Evolutionary conservation across 2,888 invertebrate genomes (phyloP), one percentile per base, ranked within the genome.

Genomic region (Micropterix aruncella): DNA sequence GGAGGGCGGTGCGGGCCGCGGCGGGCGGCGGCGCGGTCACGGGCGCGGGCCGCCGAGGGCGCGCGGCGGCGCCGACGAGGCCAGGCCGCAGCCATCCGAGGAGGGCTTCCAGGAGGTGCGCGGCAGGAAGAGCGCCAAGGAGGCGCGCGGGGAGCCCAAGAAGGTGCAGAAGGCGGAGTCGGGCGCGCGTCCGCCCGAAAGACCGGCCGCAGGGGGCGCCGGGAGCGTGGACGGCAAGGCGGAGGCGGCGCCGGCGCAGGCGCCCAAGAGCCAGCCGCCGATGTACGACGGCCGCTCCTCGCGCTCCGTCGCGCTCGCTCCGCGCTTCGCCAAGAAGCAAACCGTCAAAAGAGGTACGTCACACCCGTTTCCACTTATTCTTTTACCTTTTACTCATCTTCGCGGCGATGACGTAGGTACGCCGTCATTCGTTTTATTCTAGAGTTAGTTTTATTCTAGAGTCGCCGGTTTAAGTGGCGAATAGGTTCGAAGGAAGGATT

Each of bases 81-180:
- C 79, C 27, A 12, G 12, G 5, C 27, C 7, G 27, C 73, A 70
- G 48, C 61, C 66, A 16, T 74, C 79, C 46, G 76, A 80, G 44
- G 80, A 80, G 56, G 86, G 85, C 41, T 88, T 90, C 62, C 86
- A 87, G 62, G 89, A 90, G 60, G 90, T 89, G 4, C 77, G 85
- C 46, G 86, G 83, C 44, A 85, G 85, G 61, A 87, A 86, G 58
- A 77, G 74, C 52, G 77, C 76, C 0, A 83, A 83, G 54, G 82
- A 80, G 43, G 59, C 71, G 1, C 69, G 67, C 46, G 70, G 70
- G 16, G 70, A 70, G 39, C 61, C 47, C 51, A 60, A 57, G 49
- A 55, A 59, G 50, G 47, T 52, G 45, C 45, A 55, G 48, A 70
- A 64, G n/a, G n/a, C n/a, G 57, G 57, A 15, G 40, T 45, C 19